Evolutionary conservation across 2,113 vertebrate species (phyloP), one percentile per base, ranked within the genome.

Genomic region (Spizaetus ornatus): DNA sequence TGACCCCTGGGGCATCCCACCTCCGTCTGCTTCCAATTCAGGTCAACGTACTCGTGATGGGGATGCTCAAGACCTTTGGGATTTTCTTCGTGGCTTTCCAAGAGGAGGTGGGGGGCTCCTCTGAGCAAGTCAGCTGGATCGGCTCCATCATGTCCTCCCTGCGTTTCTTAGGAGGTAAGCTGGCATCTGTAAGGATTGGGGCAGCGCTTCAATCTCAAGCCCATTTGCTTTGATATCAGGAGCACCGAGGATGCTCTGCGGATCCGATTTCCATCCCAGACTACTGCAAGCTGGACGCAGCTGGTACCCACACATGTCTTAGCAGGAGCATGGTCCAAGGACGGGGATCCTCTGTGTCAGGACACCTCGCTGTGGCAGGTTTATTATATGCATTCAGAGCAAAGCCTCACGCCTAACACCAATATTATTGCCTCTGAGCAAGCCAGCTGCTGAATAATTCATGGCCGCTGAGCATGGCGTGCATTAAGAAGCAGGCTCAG

Each of bases 21-120:
- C 72, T 81, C 21, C 19, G 1, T 42, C 91, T 91, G 29, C 71
- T 97, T 67, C 90, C 65, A 0, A 20, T 23, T 19, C 97, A 99
- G 99, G 99, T 99, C 50, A 99, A 99, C 7, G 97, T 99, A 40
- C 96, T 99, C 1, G 98, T 99, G 50, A 99, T 99, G 98, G 99
- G 99, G 81, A 99, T 97, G 70, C 96, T 98, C 83, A 99, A 99
- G 97, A 99, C 97, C 53, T 99, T 99, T 61, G 99, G 99, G 70
- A 99, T 99, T 96, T 99, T 99, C 98, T 99, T 99, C 5, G 99
- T 99, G 98, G 98, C 98, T 26, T 99, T 99, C 97, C 99, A 99
- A 96, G 99, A 99, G 90, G 98, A 99, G 70, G 98, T 99, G 96
- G 99, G 98, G 42, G 98, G 98, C 65, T 99, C 99, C 2, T 97